A percentile compares a stretch with the other conserved stretches of the same genome.
phyloP scores from a whole-genome alignment of 1,140 invertebrate genomes.

The Drosophila varians region DNA sequence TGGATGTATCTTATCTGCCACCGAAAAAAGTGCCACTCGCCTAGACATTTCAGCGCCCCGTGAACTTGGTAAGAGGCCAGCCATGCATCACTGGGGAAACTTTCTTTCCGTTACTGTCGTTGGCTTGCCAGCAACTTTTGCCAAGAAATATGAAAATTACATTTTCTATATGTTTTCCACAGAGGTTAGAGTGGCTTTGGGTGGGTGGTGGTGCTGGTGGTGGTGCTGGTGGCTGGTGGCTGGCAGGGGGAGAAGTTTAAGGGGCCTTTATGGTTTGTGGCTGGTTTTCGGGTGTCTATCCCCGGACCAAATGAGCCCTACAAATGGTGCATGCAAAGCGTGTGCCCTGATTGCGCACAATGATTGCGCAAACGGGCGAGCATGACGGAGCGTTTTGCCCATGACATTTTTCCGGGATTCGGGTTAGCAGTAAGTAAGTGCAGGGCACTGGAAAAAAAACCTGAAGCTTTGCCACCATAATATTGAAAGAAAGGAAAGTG shows the following conservation, averaged over 20 bases:
- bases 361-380: conserved; percentile 60
- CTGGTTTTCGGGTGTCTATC: conserved; percentile 20
- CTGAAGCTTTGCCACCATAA: background rate
- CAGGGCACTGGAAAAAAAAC: conserved; percentile 14
- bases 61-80: conserved; percentile 68
- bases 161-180: conserved; percentile 48
- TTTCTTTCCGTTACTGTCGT: conserved; percentile 55
- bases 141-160: conserved; percentile 63
- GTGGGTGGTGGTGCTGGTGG: background rate
- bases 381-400: conserved; percentile 55
- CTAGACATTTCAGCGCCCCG: conserved; percentile 66
- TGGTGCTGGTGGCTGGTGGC: background rate
- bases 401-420: conserved; percentile 64
- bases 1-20: conserved; percentile 58
- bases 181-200: background rate
- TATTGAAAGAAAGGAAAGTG: no score
- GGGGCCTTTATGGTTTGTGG: conserved; percentile 30
- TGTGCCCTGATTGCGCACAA: conserved; percentile 60
- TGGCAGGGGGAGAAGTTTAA: background rate
- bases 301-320: conserved; percentile 48
- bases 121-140: conserved; percentile 61
- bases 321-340: conserved; percentile 60
- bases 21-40: background rate
- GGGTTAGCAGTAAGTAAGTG: conserved; percentile 54
- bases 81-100: conserved; percentile 69